Evolutionary conservation across 2,113 vertebrate species (phyloP), one percentile per base, ranked within the genome.

Genomic region (Rhinichthys klamathensis): DNA sequence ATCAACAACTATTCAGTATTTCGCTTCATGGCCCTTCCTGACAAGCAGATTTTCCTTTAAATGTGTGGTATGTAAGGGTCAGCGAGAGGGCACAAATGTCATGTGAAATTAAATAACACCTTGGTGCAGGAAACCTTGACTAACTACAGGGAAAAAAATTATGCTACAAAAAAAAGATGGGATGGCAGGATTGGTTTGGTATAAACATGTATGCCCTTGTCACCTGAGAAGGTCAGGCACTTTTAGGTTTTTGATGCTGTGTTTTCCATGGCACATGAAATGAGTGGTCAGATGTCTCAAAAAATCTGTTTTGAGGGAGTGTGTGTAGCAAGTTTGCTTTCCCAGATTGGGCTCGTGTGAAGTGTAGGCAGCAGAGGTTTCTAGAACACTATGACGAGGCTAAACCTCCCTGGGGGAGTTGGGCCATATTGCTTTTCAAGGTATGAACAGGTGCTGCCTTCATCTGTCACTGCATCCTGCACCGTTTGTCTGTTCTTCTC

Each of bases 381-480:
- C 82, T 80, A 76, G 73, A 82, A 65, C n/a, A 46, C 72, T 3
- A 18, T 89, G 89, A 84, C 27, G 82, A 88, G 89, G 88, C 82
- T 79, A 83, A 16, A 86, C 73, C 84, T 88, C 86, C 87, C 87
- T 90, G 16, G 0, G 90, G 91, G 88, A 86, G 83, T 73, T 78
- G 85, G 61, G 86, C 89, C 91, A 90, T 89, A 88, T 92, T 91
- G 91, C 80, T 70, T 84, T 90, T 58, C 87, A 32, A 85, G 85
- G 70, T 89, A 83, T n/a, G 60, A 89, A 86, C 93, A 94, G 92
- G 92, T 92, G 93, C 86, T 90, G 84, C 83, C 84, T 88, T 90
- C 88, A 86, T 90, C 89, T 92, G 89, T 75, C 77, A n/a, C 65
- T 63, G 75, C 63, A 32, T 77, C 74, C 60, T 61, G 82, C 67